These are phyloP conservation scores for Lepus europaeus DNA, from an alignment of 2,113 vertebrate genomes.

Conservation along the genomic window DNA sequence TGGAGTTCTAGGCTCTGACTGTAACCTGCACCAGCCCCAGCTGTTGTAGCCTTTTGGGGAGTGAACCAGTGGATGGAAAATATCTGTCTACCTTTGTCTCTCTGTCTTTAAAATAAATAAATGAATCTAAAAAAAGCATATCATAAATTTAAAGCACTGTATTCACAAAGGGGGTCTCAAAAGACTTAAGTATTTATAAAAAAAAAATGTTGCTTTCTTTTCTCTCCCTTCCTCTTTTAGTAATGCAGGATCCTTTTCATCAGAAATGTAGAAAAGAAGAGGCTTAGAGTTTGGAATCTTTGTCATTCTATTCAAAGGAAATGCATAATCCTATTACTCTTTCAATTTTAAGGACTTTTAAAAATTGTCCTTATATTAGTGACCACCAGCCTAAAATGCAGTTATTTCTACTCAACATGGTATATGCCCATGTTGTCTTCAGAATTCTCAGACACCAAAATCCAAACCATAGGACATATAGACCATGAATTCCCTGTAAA, in stretches of 20 bases:
- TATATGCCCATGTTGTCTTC: not conserved
- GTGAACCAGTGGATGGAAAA: too few relatives aligned
- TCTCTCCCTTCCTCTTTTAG: not conserved
- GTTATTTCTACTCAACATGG: not conserved
- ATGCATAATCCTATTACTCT: not conserved
- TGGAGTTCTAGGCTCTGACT: too few relatives aligned
- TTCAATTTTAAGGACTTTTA: constrained; percentile 18
- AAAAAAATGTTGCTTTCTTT: not conserved
- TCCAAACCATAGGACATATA: not conserved
- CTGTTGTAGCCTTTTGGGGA: too few relatives aligned
- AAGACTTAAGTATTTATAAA: not conserved
- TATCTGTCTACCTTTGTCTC: too few relatives aligned
- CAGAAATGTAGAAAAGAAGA: not conserved
- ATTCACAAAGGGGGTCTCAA: not conserved
- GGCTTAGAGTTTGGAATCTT: not conserved
- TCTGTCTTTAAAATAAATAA: too few relatives aligned
- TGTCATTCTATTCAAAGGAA: not conserved
- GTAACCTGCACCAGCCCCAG: too few relatives aligned
- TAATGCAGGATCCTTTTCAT: not conserved
- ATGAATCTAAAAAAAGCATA: not conserved
- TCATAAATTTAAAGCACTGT: not conserved
- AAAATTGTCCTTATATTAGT: not conserved
- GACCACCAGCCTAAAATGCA: not conserved
- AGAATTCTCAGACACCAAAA: constrained; percentile 17
- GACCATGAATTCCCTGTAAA: not conserved